Conservation (phyloP, 2,113 vertebrate species). For the Labeo rohita region DNA sequence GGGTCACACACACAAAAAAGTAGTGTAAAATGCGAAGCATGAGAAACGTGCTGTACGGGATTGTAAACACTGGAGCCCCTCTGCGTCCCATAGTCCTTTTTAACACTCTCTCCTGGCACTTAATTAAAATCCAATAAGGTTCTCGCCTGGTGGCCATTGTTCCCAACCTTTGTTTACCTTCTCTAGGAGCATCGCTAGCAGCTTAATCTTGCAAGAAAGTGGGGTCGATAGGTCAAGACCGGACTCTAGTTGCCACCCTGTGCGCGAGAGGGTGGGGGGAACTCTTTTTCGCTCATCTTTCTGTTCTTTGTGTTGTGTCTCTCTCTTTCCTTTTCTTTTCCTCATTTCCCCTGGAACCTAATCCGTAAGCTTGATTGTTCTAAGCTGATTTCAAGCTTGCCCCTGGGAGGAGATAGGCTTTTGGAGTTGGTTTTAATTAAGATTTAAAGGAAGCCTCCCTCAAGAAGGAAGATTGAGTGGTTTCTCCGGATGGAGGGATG, state of each 20-base stretch:
- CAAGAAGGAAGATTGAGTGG: slow-evolving; percentile 74
- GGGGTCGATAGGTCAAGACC: slow-evolving; percentile 76
- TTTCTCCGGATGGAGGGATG: slow-evolving; percentile 62
- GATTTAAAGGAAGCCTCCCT: slow-evolving; percentile 77
- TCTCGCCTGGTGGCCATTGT: slow-evolving; percentile 76
- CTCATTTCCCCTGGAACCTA: slow-evolving; percentile 75
- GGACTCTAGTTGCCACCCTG: slow-evolving; percentile 64
- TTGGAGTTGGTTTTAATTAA: slow-evolving; percentile 80
- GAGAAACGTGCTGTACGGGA: neutral
- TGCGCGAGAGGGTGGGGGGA: slow-evolving; percentile 44
- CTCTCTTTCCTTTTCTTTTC: slow-evolving; percentile 58
- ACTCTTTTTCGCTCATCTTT: slow-evolving; percentile 38
- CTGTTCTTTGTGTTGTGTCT: slow-evolving; percentile 58
- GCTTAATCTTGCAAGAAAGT: slow-evolving; percentile 79
- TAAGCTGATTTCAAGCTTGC: slow-evolving; percentile 78
- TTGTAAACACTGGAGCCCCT: slow-evolving; percentile 10
- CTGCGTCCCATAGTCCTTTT: slow-evolving; percentile 68
- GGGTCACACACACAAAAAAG: neutral
- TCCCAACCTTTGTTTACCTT: slow-evolving; percentile 76
- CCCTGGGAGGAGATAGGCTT: slow-evolving; percentile 65
- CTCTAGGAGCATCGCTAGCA: slow-evolving; percentile 73
- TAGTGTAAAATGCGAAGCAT: neutral
- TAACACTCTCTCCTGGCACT: slow-evolving; percentile 75
- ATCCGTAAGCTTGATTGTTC: slow-evolving; percentile 81
- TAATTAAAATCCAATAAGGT: slow-evolving; percentile 85